A percentile compares a stretch with the other conserved stretches of the same genome.
These are phyloP conservation scores for Spodoptera exigua DNA, from an alignment of 2,888 invertebrate genomes.

Conservation along the genomic window DNA sequence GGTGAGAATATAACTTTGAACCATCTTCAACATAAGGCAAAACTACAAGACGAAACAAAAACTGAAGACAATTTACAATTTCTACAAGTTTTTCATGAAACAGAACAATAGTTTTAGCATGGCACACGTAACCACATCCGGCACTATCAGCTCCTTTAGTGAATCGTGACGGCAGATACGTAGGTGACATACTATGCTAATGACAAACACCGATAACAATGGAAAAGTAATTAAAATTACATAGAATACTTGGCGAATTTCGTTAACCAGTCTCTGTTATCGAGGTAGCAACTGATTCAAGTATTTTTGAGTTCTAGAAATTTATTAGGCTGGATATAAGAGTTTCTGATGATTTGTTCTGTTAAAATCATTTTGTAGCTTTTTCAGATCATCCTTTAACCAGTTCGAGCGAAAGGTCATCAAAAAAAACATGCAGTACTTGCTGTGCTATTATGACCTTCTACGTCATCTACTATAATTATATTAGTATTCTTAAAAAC, in stretches of 20 bases:
- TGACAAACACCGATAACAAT: conserved; percentile 52
- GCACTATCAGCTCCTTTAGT: conserved; percentile 67
- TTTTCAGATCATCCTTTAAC: too few species aligned
- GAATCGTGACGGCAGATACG: conserved; percentile 67
- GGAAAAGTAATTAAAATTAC: conserved; percentile 49
- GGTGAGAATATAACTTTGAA: too few species aligned
- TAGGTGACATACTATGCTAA: conserved; percentile 56
- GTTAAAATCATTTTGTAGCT: too few species aligned
- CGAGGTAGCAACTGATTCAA: conserved; percentile 31
- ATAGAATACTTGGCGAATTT: conserved; percentile 20
- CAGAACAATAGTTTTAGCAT: conserved; percentile 19
- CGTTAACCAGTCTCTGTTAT: conserved; percentile 22
- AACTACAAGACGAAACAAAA: too few species aligned
- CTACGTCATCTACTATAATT: conserved; percentile 2
- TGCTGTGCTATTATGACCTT: too few species aligned
- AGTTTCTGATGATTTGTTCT: too few species aligned
- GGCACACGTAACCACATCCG: conserved; percentile 45
- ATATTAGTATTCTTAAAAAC: conserved; percentile 17
- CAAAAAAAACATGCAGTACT: too few species aligned
- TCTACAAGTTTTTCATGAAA: conserved; percentile 2
- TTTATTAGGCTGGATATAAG: too few species aligned
- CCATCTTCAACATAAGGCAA: too few species aligned
- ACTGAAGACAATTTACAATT: too few species aligned
- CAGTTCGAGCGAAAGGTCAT: too few species aligned
- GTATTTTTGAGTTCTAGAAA: not conserved